Evolutionary conservation across 1,140 invertebrate genomes (phyloP).

Genomic region (Drosophila serrata): DNA sequence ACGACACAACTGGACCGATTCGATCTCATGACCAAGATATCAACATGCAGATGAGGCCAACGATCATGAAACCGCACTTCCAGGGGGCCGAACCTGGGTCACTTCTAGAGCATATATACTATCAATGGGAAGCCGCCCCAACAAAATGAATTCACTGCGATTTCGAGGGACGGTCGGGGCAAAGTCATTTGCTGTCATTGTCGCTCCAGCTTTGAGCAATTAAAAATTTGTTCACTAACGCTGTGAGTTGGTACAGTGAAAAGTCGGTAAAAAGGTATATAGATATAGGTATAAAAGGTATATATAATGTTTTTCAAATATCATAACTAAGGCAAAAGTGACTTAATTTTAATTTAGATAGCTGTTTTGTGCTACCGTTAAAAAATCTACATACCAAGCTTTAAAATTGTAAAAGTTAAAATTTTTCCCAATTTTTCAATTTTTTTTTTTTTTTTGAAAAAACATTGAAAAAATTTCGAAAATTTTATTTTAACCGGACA

Average conservation of each 20-base stretch:
- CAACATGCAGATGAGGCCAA: slow-evolving; percentile 75
- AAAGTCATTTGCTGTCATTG: slow-evolving; percentile 43
- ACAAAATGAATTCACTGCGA: slow-evolving; percentile 77
- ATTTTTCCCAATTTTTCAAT: too few species aligned
- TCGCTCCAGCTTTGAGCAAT: slow-evolving; percentile 78
- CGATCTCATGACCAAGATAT: slow-evolving; percentile 71
- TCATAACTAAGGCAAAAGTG: too few species aligned
- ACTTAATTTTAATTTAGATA: too few species aligned
- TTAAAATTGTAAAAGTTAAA: too few species aligned
- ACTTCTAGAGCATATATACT: slow-evolving; percentile 28
- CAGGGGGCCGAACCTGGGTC: slow-evolving; percentile 41
- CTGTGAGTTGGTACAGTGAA: slow-evolving; percentile 40
- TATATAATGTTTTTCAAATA: too few species aligned
- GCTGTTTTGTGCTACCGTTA: too few species aligned
- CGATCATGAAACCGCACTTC: slow-evolving; percentile 54
- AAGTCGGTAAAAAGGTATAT: not conserved
- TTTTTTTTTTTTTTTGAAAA: too few species aligned
- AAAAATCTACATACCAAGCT: too few species aligned
- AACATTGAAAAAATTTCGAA: too few species aligned
- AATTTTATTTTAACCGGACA: too few species aligned
- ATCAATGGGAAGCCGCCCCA: slow-evolving; percentile 73
- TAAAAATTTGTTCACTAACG: slow-evolving; percentile 60
- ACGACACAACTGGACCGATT: slow-evolving; percentile 61
- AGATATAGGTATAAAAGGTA: too few species aligned
- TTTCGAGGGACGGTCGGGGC: slow-evolving; percentile 42